Percentiles rank a stretch among this genome's conserved stretches.
Conservation (phyloP, 2,888 invertebrate genomes). For the Papilio demoleus region DNA sequence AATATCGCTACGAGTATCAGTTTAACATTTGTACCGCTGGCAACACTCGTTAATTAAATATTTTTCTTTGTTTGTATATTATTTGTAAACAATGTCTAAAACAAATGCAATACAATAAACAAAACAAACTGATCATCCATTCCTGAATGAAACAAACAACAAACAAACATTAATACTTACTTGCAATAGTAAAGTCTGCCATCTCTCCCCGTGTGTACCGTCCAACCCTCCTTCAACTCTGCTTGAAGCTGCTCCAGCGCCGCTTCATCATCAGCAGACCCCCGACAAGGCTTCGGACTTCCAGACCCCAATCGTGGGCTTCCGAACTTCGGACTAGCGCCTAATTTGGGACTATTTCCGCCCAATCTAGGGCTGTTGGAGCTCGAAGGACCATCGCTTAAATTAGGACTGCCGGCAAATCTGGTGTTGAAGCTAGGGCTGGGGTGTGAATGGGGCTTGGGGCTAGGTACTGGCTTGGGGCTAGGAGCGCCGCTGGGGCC, state of each 20-base stretch:
- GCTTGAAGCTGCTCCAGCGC: slow-evolving; percentile 83
- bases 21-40: not conserved
- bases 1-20: too few species aligned
- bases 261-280: slow-evolving; percentile 68
- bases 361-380: slow-evolving; percentile 62
- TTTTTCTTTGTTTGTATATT: not conserved
- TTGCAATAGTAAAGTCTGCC: slow-evolving; percentile 96
- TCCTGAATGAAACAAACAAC: not conserved
- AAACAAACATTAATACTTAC: slow-evolving; percentile 82
- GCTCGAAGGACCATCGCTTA: slow-evolving; percentile 66
- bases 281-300: slow-evolving; percentile 63
- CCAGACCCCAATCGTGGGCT: slow-evolving; percentile 76
- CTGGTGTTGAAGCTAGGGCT: slow-evolving; percentile 58
- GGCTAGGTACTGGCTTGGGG: slow-evolving; percentile 68
- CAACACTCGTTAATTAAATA: not conserved
- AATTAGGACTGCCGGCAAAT: slow-evolving; percentile 63
- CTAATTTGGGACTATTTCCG: slow-evolving; percentile 60
- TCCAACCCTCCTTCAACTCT: slow-evolving; percentile 89
- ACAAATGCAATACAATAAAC: not conserved
- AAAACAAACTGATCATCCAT: not conserved
- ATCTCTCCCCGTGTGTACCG: slow-evolving; percentile 89
- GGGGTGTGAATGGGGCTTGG: slow-evolving; percentile 66
- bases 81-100: slow-evolving; percentile 7
- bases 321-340: slow-evolving; percentile 70
- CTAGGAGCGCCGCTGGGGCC: slow-evolving; percentile 81